Conservation (phyloP, 2,888 invertebrate genomes). For the Pasiphila rectangulata region DNA sequence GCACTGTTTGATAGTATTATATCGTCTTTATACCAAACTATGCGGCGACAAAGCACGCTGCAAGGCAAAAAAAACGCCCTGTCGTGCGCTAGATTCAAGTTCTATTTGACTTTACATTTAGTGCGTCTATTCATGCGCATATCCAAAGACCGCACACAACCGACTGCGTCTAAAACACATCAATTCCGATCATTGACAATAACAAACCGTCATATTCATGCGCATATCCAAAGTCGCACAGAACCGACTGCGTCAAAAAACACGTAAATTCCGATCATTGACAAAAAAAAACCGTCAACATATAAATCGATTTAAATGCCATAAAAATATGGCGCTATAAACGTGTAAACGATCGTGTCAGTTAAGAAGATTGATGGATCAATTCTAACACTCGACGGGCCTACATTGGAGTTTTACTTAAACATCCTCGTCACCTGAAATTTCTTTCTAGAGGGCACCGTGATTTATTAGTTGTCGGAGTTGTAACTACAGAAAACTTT, state of each 20-base stretch:
- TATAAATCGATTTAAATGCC: slow-evolving; percentile 40
- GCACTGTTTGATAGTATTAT: no score
- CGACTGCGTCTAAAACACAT: slow-evolving; percentile 10
- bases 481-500: no score
- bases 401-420: slow-evolving; percentile 50
- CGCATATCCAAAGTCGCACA: background rate
- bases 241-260: background rate
- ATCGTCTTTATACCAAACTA: no score
- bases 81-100: no score
- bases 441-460: background rate
- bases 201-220: slow-evolving; percentile 28
- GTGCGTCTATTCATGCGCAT: background rate
- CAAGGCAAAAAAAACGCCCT: no score
- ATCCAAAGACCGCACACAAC: background rate
- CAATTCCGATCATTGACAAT: slow-evolving; percentile 19
- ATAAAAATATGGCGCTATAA: slow-evolving; percentile 48
- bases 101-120: no score
- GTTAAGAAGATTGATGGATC: slow-evolving; percentile 63
- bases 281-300: slow-evolving; percentile 32
- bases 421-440: slow-evolving; percentile 4
- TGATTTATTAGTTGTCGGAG: slow-evolving; percentile 5
- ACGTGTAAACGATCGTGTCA: slow-evolving; percentile 50
- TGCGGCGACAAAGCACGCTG: no score
- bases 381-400: slow-evolving; percentile 47
- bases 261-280: slow-evolving; percentile 16